A percentile compares a stretch with the other conserved stretches of the same genome.
These are phyloP conservation scores for Tetramorium parvispinum DNA, from an alignment of 1,140 invertebrate genomes.

Conservation along the genomic window DNA sequence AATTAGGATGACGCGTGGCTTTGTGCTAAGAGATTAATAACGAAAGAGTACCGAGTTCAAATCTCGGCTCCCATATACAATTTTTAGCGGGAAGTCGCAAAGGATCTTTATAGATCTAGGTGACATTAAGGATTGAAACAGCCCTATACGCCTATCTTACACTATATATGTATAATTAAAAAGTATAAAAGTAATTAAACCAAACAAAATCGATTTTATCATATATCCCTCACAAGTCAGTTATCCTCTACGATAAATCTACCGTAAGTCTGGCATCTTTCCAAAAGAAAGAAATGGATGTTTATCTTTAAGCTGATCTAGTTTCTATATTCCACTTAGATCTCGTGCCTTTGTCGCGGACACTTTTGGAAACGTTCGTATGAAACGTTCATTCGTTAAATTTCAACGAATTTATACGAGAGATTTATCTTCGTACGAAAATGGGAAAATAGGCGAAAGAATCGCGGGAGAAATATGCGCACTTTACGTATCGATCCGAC, in stretches of 20 bases:
- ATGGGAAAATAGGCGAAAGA: neutral
- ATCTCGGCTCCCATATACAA: too few species aligned
- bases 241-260: neutral
- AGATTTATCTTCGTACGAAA: neutral
- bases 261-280: constrained; percentile 3
- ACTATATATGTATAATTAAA: neutral
- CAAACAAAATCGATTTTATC: neutral
- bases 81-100: too few species aligned
- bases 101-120: too few species aligned
- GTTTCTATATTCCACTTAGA: neutral
- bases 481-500: neutral
- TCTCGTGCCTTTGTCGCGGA: neutral
- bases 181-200: neutral
- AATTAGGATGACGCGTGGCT: too few species aligned
- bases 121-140: too few species aligned
- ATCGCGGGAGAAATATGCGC: neutral
- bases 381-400: neutral
- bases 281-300: neutral
- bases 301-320: constrained; percentile 14
- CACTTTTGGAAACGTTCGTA: neutral
- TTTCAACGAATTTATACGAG: neutral
- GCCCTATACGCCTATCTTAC: too few species aligned
- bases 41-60: too few species aligned
- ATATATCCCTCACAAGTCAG: neutral
- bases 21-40: too few species aligned